Base-by-base conservation (phyloP, 2,797 vertebrate genomes). In the Protosalanx chinensis region DNA sequence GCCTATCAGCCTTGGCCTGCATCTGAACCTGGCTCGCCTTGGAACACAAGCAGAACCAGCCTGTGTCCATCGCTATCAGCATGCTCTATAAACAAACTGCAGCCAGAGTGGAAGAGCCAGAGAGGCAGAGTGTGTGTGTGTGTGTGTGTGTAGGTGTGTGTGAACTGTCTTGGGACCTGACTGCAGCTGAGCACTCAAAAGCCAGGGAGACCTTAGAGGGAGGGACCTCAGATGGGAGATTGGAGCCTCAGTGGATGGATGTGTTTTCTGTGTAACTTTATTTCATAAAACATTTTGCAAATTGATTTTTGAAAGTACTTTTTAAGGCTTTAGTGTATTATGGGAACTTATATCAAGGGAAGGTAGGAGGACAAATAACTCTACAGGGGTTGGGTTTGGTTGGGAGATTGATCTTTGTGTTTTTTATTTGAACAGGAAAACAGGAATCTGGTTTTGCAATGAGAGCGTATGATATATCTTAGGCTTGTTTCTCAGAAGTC, bases 11-110 rank as follows among this genome's bases (percentile, higher is more conserved):
- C 63, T 59, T 1, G 72, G 67, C 69, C 72, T 77, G 65, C 81
- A 79, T 73, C 76, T 87, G 74, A 67, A 80, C 63, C 69, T 59
- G 46, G 0, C 58, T 20, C 76, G 10, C 72, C 29, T 32, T 58
- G 13, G 0, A 75, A 77, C 72, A 70, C 53, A 68, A 75, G 67
- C 74, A 51, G 72, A 70, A 59, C 77, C 77, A 67, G 72, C 83
- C 75, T 62, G 81, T 76, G 76, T 84, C 76, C 67, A 75, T 74
- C 32, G 16, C 81, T 4, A 72, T 78, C 81, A 74, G 74, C 20
- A 8, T 3, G 0, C 2, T 61, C 49, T 79, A 37, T 84, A 90
- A 90, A 88, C 82, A 86, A 85, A 75, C 23, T 0, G 49, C 27
- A 75, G 32, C 41, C 41, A 46, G 41, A 46, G 41, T 46, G 41